phyloP scores from a whole-genome alignment of 2,113 vertebrate species.

The Pipa parva region DNA sequence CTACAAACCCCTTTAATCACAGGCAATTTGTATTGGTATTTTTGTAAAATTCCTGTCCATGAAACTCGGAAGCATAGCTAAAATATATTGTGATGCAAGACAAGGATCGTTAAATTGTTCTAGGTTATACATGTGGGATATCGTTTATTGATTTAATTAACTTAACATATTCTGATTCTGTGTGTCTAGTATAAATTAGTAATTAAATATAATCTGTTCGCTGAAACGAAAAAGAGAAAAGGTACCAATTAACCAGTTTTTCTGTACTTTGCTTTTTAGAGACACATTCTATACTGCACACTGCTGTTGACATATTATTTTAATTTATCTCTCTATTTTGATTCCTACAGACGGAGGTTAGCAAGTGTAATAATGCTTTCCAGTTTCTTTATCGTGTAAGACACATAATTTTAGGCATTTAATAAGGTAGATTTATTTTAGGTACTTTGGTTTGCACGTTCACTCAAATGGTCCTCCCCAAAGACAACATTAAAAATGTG shows the following conservation, averaged over 20 bases:
- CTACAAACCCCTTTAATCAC: too few relatives aligned
- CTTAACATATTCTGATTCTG: conserved; percentile 43
- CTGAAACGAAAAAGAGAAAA: conserved; percentile 61
- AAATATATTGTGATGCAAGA: not conserved
- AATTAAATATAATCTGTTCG: conserved; percentile 55
- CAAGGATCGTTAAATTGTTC: conserved; percentile 20
- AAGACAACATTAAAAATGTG: conserved; percentile 89
- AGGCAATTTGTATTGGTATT: too few relatives aligned
- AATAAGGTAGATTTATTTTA: conserved; percentile 86
- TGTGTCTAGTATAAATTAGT: conserved; percentile 50
- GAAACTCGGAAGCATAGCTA: not conserved
- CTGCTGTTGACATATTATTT: conserved; percentile 80
- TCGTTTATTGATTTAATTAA: conserved; percentile 41
- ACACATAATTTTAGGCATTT: conserved; percentile 83
- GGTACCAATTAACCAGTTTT: conserved; percentile 77
- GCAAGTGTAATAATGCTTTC: conserved; percentile 75
- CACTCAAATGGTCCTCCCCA: conserved; percentile 78
- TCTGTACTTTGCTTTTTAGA: conserved; percentile 62
- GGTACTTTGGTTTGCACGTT: conserved; percentile 79
- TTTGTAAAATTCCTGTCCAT: too few relatives aligned
- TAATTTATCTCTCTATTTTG: conserved; percentile 80
- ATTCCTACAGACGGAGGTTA: conserved; percentile 72
- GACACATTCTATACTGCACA: conserved; percentile 62
- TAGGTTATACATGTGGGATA: conserved; percentile 11
- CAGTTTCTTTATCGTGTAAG: conserved; percentile 81